phyloP scores from a whole-genome alignment of 1,140 invertebrate species.

The Hycleus phaleratus region DNA sequence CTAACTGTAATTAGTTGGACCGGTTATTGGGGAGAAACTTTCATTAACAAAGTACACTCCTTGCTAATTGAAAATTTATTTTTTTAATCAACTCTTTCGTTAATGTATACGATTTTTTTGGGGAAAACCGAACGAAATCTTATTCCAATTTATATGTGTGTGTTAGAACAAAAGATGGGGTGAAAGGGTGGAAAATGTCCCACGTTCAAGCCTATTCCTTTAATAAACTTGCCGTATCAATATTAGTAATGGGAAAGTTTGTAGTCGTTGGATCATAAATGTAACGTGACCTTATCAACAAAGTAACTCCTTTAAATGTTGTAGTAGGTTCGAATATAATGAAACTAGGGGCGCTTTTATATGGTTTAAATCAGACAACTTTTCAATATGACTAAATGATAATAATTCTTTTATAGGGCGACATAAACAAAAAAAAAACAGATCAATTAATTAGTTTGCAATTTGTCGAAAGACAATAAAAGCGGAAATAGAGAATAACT shows the following conservation, averaged over 20 bases:
- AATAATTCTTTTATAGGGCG: too few relatives aligned
- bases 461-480: too few relatives aligned
- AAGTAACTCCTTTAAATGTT: conserved; percentile 12
- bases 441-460: too few relatives aligned
- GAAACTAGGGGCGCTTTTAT: too few relatives aligned
- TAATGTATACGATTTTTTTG: conserved; percentile 4
- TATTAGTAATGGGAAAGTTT: conserved; percentile 20
- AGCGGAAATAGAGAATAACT: too few relatives aligned
- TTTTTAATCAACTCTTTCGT: conserved; percentile 22
- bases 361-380: too few relatives aligned
- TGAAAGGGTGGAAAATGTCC: neutral
- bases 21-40: conserved; percentile 20
- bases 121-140: too few relatives aligned
- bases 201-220: conserved; percentile 7
- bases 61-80: conserved; percentile 25
- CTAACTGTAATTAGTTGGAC: conserved; percentile 21
- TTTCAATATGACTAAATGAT: too few relatives aligned
- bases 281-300: conserved; percentile 20
- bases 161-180: neutral
- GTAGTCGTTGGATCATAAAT: conserved; percentile 16
- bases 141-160: neutral
- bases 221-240: conserved; percentile 20
- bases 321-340: too few relatives aligned
- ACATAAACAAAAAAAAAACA: too few relatives aligned
- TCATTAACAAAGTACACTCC: conserved; percentile 26